phyloP scores from a whole-genome alignment of 2,888 invertebrate genomes.

The Ecliptopera silaceata region DNA sequence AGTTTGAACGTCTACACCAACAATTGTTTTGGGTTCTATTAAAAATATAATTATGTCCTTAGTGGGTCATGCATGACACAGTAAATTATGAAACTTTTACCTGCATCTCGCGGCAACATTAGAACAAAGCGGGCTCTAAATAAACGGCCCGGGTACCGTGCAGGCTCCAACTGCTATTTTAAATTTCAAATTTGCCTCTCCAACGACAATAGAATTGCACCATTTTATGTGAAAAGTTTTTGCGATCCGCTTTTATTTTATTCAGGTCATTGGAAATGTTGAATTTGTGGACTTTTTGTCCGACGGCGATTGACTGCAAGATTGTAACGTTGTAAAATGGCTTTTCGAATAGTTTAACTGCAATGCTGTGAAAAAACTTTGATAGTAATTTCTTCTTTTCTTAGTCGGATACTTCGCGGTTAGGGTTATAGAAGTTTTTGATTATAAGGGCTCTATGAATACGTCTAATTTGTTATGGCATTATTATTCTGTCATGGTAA shows the following conservation, averaged over 20 bases:
- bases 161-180: constrained; percentile 67
- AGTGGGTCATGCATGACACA: constrained; percentile 42
- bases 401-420: no score
- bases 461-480: no score
- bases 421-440: no score
- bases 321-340: constrained; percentile 19
- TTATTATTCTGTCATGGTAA: no score
- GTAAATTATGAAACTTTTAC: constrained; percentile 62
- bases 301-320: constrained; percentile 31
- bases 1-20: no score
- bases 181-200: constrained; percentile 74
- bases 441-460: no score
- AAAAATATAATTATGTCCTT: neutral
- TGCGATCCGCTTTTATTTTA: constrained; percentile 56
- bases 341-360: neutral
- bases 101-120: constrained; percentile 59
- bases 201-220: constrained; percentile 66
- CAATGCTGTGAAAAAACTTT: neutral
- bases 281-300: constrained; percentile 42
- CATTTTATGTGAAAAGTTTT: constrained; percentile 64
- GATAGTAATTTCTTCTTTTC: no score
- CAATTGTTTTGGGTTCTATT: no score
- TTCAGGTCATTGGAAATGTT: constrained; percentile 54
- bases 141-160: constrained; percentile 53
- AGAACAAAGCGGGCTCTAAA: constrained; percentile 63